Base-by-base conservation (phyloP, 2,797 vertebrate species). In the Enteromius anoplus region DNA sequence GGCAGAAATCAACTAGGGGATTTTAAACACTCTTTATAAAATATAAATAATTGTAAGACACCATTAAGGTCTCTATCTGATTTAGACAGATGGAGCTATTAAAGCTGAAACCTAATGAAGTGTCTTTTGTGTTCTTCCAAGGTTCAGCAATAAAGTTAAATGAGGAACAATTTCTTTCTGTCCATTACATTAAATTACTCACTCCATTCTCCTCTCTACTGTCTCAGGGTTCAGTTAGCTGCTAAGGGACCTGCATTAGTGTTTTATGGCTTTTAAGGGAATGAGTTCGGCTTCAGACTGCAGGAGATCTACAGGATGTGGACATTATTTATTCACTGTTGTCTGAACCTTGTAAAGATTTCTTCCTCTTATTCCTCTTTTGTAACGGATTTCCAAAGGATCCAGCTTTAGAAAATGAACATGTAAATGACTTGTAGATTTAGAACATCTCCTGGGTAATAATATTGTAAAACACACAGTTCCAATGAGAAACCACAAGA, bases 161-260 rank as follows among this genome's bases (percentile, higher is more conserved):
- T 94, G 93, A 95, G 93, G 92, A 94, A 94, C 94, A 93, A 93
- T 96, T 95, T 94, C 93, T 95, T 92, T 93, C 92, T 92, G 86
- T 91, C 93, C 94, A 94, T 95, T 95, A 93, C 91, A 90, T 94
- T 94, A 93, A 96, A 96, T 96, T 93, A 96, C 93, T 93, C 90
- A 94, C 93, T 94, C 91, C 90, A 91, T 92, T 87, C 92, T 80
- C 84, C 89, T 92, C 91, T 60, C 37, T 88, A 88, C 90, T 82
- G 83, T 90, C 93, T 91, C 93, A 90, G 90, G 92, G 88, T 89
- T 93, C 93, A 92, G 90, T 94, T 93, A 91, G 89, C 93, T 92
- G 92, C 91, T 90, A 88, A 88, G 89, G 83, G 58, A 70, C 64
- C 64, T 23, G 23, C 73, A 80, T 79, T 45, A 75, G 78, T 72